phyloP scores from a whole-genome alignment of 1,140 invertebrate species.

The Elysia chlorotica region DNA sequence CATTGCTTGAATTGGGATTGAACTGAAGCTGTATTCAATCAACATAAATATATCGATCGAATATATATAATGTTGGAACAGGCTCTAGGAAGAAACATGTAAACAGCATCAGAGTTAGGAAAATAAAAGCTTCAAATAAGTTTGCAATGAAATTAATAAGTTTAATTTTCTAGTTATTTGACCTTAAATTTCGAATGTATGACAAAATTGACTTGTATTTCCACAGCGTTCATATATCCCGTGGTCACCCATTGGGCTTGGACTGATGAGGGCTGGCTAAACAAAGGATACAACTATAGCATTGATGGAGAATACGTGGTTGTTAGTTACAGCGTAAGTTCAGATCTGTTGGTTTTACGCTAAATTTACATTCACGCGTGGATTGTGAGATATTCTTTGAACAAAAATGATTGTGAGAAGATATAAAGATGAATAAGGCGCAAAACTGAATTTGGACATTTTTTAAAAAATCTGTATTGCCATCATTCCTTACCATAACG shows the following conservation, averaged over 20 bases:
- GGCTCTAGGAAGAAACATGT: not conserved
- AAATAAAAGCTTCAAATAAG: not conserved
- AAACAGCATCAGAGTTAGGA: not conserved
- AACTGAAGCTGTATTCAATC: no score
- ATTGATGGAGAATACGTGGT: slow-evolving; percentile 24
- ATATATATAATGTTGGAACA: not conserved
- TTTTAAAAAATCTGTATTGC: no score
- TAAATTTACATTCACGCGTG: no score
- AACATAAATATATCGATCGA: no score
- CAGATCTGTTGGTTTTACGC: no score
- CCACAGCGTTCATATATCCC: slow-evolving; percentile 67
- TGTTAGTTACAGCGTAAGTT: slow-evolving; percentile 37
- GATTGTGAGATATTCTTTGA: no score
- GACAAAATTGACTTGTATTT: not conserved
- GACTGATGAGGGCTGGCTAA: slow-evolving; percentile 63
- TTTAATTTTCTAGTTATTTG: not conserved
- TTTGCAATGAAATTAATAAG: not conserved
- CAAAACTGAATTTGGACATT: no score
- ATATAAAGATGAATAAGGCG: no score
- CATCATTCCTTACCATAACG: no score
- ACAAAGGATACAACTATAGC: slow-evolving; percentile 39
- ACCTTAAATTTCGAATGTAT: not conserved
- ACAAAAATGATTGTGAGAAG: no score
- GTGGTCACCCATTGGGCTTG: slow-evolving; percentile 69
- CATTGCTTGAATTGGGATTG: no score